A percentile compares a stretch with the other conserved stretches of the same genome.
phyloP scores from a whole-genome alignment of 2,113 vertebrate genomes.

The Dipodomys merriami region DNA sequence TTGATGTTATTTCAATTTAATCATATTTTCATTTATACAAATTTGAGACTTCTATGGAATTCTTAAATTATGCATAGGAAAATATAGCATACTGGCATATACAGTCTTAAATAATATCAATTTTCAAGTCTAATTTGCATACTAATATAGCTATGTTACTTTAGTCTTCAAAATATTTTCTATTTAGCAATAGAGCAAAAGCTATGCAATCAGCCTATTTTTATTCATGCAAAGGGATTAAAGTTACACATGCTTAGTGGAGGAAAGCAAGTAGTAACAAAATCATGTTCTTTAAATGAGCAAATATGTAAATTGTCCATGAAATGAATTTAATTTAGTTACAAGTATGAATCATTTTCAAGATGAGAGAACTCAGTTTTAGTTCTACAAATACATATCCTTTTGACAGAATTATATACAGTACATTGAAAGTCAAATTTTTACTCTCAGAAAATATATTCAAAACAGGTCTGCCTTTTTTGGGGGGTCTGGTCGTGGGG shows the following conservation, averaged over 20 bases:
- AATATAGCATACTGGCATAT: background rate
- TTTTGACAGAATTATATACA: constrained; percentile 50
- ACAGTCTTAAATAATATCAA: constrained; percentile 19
- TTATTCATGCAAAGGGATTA: background rate
- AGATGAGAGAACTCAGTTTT: constrained; percentile 50
- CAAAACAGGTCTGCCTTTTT: constrained; percentile 16
- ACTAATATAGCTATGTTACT: background rate
- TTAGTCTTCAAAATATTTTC: constrained; percentile 52
- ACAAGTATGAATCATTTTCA: constrained; percentile 45
- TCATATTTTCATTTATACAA: constrained; percentile 20
- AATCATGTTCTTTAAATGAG: constrained; percentile 41
- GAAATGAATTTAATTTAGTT: constrained; percentile 54
- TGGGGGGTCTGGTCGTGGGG: too few species aligned
- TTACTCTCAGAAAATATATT: constrained; percentile 58
- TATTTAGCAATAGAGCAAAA: constrained; percentile 17
- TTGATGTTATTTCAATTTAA: constrained; percentile 24
- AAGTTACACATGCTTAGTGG: background rate
- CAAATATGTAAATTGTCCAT: constrained; percentile 29
- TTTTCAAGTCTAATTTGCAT: constrained; percentile 37
- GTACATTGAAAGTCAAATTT: constrained; percentile 36
- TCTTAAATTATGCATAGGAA: constrained; percentile 18
- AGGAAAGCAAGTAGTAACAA: constrained; percentile 16
- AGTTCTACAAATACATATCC: constrained; percentile 18
- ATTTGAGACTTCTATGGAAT: background rate
- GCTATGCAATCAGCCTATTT: background rate